Evolutionary conservation across 2,888 invertebrate genomes (phyloP).

Genomic region (Spodoptera littoralis): DNA sequence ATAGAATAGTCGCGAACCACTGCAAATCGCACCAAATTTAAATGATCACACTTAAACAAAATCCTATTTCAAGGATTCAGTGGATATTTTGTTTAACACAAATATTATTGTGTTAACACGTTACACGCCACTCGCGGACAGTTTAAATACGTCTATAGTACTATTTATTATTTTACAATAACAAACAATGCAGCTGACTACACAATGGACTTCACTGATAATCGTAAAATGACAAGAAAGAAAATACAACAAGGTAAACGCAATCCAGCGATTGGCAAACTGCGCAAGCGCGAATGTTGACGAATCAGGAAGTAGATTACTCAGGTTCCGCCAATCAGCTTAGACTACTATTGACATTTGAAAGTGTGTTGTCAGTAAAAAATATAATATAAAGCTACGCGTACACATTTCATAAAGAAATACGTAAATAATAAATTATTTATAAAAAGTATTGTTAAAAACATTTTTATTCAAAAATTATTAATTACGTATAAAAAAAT

Average conservation of each 20-base stretch:
- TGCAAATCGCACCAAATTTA: conserved; percentile 38
- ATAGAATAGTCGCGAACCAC: conserved; percentile 35
- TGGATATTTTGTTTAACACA: conserved; percentile 39
- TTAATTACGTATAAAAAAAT: too few species aligned
- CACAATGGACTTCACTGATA: conserved; percentile 33
- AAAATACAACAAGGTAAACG: conserved; percentile 31
- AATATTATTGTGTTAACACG: conserved; percentile 23
- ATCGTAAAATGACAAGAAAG: conserved; percentile 32
- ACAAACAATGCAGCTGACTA: conserved; percentile 55
- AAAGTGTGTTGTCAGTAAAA: conserved; percentile 9
- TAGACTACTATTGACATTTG: conserved; percentile 15
- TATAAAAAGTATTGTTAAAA: too few species aligned
- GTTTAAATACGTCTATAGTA: conserved; percentile 32
- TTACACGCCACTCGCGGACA: conserved; percentile 51
- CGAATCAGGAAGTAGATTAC: conserved; percentile 50
- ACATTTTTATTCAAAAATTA: too few species aligned
- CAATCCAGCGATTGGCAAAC: conserved; percentile 35
- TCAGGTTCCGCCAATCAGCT: conserved; percentile 35
- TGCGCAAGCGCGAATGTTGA: conserved; percentile 40
- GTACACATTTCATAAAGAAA: not conserved
- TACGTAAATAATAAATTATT: too few species aligned
- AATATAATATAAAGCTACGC: conserved; percentile 6
- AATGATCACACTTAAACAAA: conserved; percentile 52
- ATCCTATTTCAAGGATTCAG: conserved; percentile 52
- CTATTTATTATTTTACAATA: conserved; percentile 57